Percentiles rank a stretch among this genome's conserved stretches.
Conservation (phyloP, 2,888 invertebrate genomes). For the Aleiodes leptofemur region DNA sequence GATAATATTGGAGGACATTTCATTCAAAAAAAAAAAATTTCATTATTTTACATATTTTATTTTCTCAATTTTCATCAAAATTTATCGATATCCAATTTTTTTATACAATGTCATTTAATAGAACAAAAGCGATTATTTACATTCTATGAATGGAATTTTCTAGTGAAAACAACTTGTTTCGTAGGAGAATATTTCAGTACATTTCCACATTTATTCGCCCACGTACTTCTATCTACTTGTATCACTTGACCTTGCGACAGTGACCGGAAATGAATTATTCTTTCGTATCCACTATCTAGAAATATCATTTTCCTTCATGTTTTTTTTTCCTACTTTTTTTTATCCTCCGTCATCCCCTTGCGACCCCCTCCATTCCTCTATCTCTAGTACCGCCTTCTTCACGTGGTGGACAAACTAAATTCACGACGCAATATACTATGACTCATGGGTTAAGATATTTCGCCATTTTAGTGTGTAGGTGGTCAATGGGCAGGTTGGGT, state of each 20-base stretch:
- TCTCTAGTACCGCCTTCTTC: not conserved
- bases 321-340: not conserved
- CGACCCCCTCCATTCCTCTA: not conserved
- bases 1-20: not conserved
- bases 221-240: constrained; percentile 6
- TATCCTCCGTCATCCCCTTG: not conserved
- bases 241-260: constrained; percentile 33
- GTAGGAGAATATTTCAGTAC: constrained; percentile 4
- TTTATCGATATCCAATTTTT: too few relatives aligned
- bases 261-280: constrained; percentile 39
- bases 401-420: not conserved
- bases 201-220: constrained; percentile 10
- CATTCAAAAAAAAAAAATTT: not conserved
- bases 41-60: not conserved
- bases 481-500: not conserved
- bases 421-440: constrained; percentile 1
- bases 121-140: too few relatives aligned
- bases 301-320: constrained; percentile 20
- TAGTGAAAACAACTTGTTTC: not conserved
- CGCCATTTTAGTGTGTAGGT: constrained; percentile 6
- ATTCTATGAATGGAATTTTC: constrained; percentile 1
- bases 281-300: constrained; percentile 41
- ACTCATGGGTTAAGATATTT: constrained; percentile 16
- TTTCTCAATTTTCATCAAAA: too few relatives aligned
- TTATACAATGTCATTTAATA: too few relatives aligned